phyloP scores from a whole-genome alignment of 2,797 vertebrate genomes.

The Chloroceryle amazona region DNA sequence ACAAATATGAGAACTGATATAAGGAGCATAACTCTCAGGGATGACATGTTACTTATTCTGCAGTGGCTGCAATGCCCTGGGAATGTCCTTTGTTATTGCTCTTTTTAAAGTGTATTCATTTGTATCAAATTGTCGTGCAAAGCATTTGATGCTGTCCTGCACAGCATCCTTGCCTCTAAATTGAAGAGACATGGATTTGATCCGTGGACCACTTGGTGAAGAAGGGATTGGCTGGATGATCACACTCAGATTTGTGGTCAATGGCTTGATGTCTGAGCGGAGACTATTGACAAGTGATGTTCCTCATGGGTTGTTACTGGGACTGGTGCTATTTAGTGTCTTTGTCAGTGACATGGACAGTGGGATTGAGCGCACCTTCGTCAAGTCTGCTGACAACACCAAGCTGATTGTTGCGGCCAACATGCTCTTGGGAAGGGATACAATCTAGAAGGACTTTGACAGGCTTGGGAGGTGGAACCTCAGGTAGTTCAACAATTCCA shows the following conservation, averaged over 20 bases:
- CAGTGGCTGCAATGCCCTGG: neutral
- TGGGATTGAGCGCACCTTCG: no score
- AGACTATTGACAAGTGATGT: neutral
- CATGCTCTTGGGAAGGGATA: neutral
- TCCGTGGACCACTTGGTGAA: neutral
- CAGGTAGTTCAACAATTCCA: neutral
- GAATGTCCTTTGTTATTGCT: neutral
- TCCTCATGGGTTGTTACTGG: neutral
- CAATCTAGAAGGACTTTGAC: neutral
- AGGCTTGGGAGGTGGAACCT: neutral
- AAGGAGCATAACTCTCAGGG: neutral
- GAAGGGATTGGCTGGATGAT: neutral
- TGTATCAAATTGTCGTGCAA: neutral
- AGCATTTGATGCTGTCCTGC: neutral
- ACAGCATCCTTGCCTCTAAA: neutral
- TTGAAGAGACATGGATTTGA: neutral
- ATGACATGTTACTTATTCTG: neutral
- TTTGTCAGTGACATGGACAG: neutral
- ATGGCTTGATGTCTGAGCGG: no score
- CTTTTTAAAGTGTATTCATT: neutral
- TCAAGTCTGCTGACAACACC: neutral
- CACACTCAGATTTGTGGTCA: neutral
- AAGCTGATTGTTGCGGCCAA: neutral
- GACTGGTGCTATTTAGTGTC: neutral
- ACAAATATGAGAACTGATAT: neutral